Conservation (phyloP, 1,140 invertebrate genomes). For the Pseudomyrmex pallidus region DNA sequence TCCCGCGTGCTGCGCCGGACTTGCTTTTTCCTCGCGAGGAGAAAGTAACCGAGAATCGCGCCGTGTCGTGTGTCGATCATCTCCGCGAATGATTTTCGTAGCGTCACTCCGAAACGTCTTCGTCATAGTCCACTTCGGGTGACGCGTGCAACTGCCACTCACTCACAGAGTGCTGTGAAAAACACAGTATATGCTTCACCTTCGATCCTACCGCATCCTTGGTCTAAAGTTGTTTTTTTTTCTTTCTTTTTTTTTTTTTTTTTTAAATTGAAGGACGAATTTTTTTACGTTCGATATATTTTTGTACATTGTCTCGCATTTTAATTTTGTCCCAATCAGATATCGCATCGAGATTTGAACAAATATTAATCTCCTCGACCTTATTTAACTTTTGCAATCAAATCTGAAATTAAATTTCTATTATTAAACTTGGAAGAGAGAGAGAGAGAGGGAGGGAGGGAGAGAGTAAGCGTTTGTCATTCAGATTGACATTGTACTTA, state of each 20-base stretch:
- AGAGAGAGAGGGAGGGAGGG: too few relatives aligned
- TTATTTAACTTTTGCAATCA: not conserved
- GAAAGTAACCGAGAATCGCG: slow-evolving; percentile 37
- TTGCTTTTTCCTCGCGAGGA: slow-evolving; percentile 25
- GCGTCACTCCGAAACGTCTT: slow-evolving; percentile 38
- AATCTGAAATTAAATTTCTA: not conserved
- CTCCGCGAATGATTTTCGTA: slow-evolving; percentile 15
- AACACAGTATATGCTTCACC: slow-evolving; percentile 14
- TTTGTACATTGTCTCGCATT: too few relatives aligned
- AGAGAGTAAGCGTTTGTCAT: too few relatives aligned
- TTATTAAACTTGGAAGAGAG: too few relatives aligned
- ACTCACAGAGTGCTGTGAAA: slow-evolving; percentile 9
- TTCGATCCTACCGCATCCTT: not conserved
- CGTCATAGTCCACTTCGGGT: slow-evolving; percentile 37
- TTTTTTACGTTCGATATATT: not conserved
- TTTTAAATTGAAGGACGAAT: not conserved
- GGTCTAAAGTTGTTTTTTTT: too few relatives aligned
- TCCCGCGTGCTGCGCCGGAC: slow-evolving; percentile 18
- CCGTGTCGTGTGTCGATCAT: slow-evolving; percentile 35
- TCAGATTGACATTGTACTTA: too few relatives aligned
- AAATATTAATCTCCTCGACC: slow-evolving; percentile 6
- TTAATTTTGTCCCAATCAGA: not conserved
- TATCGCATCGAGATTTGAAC: not conserved
- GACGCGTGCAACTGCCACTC: slow-evolving; percentile 21
- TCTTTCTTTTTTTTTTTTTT: too few relatives aligned